Evolutionary conservation across 2,113 vertebrate species (phyloP).

Genomic region (Lontra canadensis): DNA sequence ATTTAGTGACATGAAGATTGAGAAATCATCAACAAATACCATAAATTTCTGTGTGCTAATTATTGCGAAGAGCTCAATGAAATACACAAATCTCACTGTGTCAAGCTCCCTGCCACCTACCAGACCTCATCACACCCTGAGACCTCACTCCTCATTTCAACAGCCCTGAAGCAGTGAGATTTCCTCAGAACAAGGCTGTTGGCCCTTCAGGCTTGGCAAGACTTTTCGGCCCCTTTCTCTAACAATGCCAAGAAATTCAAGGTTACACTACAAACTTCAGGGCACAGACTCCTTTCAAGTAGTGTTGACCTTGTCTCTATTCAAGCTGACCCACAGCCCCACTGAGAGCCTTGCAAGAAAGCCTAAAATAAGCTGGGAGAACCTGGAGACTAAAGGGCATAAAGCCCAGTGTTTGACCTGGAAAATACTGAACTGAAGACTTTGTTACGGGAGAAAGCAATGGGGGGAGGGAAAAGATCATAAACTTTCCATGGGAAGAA

Average conservation of each 20-base stretch:
- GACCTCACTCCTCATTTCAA: neutral
- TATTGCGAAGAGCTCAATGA: neutral
- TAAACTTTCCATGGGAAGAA: neutral
- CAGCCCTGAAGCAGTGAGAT: neutral
- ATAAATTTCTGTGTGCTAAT: neutral
- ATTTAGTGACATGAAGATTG: neutral
- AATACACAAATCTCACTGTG: neutral
- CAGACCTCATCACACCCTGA: rapidly evolving
- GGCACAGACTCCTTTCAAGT: constrained; percentile 8
- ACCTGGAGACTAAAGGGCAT: neutral
- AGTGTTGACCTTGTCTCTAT: neutral
- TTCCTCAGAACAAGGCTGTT: neutral
- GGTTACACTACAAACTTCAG: neutral
- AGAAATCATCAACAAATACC: neutral
- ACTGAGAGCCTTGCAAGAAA: constrained; percentile 7
- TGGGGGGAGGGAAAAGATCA: neutral
- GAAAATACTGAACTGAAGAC: constrained; percentile 9
- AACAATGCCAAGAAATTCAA: constrained; percentile 21
- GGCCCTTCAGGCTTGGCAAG: neutral
- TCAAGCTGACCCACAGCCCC: neutral
- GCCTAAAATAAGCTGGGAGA: neutral
- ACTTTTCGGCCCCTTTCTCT: neutral
- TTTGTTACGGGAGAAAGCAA: neutral
- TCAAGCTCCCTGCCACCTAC: neutral
- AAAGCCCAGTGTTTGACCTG: neutral